Percentiles rank a stretch among this genome's conserved stretches.
Evolutionary conservation across 2,888 invertebrate species (phyloP).

Genomic region (Deilephila elpenor): DNA sequence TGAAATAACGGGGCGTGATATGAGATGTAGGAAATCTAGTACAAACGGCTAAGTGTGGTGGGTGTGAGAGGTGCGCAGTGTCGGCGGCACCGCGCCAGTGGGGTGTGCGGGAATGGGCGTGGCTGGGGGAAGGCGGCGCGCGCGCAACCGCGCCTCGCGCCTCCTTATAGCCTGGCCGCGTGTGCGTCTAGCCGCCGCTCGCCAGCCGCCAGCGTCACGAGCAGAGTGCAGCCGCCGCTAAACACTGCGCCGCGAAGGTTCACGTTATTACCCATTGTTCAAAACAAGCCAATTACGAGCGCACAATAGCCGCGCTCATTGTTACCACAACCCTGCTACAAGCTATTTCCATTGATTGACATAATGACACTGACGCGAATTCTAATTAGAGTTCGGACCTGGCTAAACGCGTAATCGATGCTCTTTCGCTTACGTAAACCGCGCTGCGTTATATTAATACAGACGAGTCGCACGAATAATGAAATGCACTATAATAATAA

Average conservation of each 20-base stretch:
- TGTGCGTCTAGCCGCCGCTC: neutral
- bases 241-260: neutral
- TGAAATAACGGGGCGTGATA: no score
- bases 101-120: constrained; percentile 47
- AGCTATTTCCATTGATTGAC: constrained; percentile 35
- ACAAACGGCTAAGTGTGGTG: neutral
- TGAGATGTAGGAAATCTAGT: no score
- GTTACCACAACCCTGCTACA: neutral
- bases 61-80: neutral
- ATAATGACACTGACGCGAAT: neutral
- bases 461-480: neutral
- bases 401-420: neutral
- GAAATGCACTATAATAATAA: no score
- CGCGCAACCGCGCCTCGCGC: constrained; percentile 47
- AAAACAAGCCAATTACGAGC: neutral
- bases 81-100: neutral
- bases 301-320: neutral
- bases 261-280: constrained; percentile 8
- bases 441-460: neutral
- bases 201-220: neutral
- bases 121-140: constrained; percentile 56
- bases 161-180: constrained; percentile 43
- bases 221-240: no score
- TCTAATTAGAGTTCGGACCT: neutral
- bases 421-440: neutral